Evolutionary conservation across 2,113 vertebrate genomes (phyloP), one percentile per base, ranked within the genome.

Genomic region (Notechis scutatus): DNA sequence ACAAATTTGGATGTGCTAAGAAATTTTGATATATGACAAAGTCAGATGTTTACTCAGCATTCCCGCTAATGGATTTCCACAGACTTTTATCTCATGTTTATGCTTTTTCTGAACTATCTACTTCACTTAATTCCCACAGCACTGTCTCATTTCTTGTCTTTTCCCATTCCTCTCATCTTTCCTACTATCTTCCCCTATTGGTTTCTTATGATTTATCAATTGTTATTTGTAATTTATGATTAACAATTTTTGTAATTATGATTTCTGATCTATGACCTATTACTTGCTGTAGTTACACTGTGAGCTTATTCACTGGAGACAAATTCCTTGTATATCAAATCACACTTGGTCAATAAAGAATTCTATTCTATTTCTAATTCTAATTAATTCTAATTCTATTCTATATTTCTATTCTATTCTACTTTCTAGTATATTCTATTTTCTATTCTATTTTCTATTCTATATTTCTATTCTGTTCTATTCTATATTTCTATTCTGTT

Each of bases 21-120:
- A 95, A 95, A 95, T 95, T 95, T 96, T 95, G 93, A 92, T 92
- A 94, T 93, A 85, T 91, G 90, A 93, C 91, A 95, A 92, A 96
- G 94, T 89, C 87, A 90, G 95, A 95, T 89, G 88, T 86, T 92
- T 89, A 34, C 3, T 47, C 95, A 93, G 42, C 88, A 90, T 97
- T 96, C 94, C 85, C 93, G 69, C 50, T 91, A 89, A 95, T 29
- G 74, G 61, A 34, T 95, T 95, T 92, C 92, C 90, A 88, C 74
- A 91, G 56, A 2, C 50, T 92, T 89, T 87, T 52, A 34, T 29
- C n/a, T 57, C 61, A 42, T 94, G 91, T 95, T 95, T 93, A 85
- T 0, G 0, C 85, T 26, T 29, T 4, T 59, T 29, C 6, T 57
- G 42, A 90, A n/a, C 55, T 7, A 94, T 89, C 55, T 24, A 59